A percentile compares a stretch with the other conserved stretches of the same genome.
These are phyloP conservation scores for Cephus pygmeus DNA, from an alignment of 2,888 invertebrate genomes.

Conservation along the genomic window DNA sequence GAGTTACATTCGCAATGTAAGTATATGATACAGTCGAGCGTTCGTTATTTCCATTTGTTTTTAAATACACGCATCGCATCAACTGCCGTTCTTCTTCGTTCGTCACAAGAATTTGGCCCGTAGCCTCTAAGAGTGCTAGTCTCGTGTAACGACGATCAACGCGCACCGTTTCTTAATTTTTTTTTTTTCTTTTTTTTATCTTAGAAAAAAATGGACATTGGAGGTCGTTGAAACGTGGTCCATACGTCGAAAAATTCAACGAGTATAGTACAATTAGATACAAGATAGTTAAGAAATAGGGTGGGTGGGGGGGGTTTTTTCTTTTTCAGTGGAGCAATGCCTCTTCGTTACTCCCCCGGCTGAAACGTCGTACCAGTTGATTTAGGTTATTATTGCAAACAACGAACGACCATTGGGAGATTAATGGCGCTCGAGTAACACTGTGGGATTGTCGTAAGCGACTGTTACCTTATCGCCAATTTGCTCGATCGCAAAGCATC, in stretches of 20 bases:
- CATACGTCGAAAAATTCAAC: not conserved
- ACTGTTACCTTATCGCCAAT: not conserved
- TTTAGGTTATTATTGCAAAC: conserved; percentile 10
- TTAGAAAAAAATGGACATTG: not conserved
- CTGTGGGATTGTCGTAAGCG: conserved; percentile 3
- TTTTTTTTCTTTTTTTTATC: conserved; percentile 10
- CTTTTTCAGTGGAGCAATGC: conserved; percentile 24
- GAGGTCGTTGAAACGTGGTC: not conserved
- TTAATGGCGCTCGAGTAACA: not conserved
- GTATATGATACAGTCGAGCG: too few relatives aligned
- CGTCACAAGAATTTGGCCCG: not conserved
- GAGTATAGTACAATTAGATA: not conserved
- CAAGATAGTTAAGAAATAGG: not conserved
- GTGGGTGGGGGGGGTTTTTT: not conserved
- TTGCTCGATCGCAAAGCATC: not conserved
- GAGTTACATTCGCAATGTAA: not conserved
- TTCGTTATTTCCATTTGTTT: not conserved
- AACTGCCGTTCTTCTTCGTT: not conserved
- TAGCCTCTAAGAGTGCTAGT: not conserved
- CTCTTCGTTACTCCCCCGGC: conserved; percentile 18
- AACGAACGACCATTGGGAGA: not conserved
- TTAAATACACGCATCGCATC: not conserved
- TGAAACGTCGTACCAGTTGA: conserved; percentile 12
- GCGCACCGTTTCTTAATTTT: conserved; percentile 1
- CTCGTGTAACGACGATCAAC: not conserved